phyloP scores from a whole-genome alignment of 2,888 invertebrate genomes.

The Hirudinaria manillensis region DNA sequence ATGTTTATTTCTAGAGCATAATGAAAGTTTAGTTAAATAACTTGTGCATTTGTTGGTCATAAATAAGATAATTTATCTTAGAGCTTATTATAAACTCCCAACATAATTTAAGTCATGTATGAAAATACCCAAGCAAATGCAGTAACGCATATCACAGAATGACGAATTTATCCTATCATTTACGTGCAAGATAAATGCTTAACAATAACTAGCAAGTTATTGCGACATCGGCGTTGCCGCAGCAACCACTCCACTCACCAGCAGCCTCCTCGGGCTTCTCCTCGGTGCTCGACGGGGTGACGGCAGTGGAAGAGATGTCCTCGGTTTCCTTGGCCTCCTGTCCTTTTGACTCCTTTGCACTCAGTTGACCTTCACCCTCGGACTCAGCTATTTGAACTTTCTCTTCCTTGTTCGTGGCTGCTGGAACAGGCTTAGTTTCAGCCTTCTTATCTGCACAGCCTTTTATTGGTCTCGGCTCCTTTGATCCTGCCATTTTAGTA shows the following conservation, averaged over 20 bases:
- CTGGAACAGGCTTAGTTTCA: neutral
- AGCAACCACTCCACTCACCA: neutral
- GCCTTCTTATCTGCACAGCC: neutral
- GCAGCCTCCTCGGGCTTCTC: neutral
- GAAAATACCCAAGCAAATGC: no score
- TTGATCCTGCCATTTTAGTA: neutral
- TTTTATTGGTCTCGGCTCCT: neutral
- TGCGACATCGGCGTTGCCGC: neutral
- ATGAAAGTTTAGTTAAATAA: no score
- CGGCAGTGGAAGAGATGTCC: neutral
- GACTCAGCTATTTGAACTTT: neutral
- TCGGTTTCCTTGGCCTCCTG: slow-evolving; percentile 2
- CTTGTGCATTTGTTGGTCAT: no score
- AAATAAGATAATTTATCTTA: no score
- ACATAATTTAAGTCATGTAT: no score
- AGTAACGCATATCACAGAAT: no score
- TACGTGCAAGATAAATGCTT: no score
- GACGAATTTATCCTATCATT: no score
- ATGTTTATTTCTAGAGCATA: no score
- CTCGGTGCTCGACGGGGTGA: neutral
- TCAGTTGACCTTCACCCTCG: slow-evolving; percentile 4
- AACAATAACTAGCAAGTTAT: no score
- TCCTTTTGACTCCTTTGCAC: slow-evolving; percentile 7
- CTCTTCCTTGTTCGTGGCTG: neutral
- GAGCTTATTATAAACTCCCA: no score